These are phyloP conservation scores for Ptilorrhoa leucosticta DNA, from an alignment of 2,113 vertebrate genomes.

Conservation along the genomic window DNA sequence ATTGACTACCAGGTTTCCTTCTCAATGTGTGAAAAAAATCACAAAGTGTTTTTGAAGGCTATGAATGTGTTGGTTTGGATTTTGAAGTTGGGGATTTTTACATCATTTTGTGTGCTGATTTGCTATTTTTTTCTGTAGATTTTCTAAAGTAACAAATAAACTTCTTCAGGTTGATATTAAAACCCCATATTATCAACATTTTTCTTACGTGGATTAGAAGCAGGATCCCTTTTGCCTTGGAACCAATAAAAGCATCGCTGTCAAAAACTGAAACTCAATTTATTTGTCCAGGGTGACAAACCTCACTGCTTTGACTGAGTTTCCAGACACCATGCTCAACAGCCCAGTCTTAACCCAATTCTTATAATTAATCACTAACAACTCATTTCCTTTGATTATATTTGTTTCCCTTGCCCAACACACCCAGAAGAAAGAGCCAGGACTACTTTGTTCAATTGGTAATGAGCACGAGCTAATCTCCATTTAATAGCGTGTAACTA, in stretches of 20 bases:
- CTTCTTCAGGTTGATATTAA: neutral
- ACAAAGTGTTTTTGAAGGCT: neutral
- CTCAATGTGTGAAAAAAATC: neutral
- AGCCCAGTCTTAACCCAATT: neutral
- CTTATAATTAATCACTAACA: neutral
- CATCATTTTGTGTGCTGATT: neutral
- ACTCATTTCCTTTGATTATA: neutral
- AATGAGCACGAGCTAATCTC: neutral
- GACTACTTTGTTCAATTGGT: neutral
- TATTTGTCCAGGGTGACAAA: neutral
- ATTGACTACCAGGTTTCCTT: neutral
- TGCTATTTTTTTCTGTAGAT: neutral
- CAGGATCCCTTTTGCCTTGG: neutral
- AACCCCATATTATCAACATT: neutral
- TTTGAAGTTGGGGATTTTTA: neutral
- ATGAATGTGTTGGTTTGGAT: accelerated
- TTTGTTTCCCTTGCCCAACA: neutral
- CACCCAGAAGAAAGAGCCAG: neutral
- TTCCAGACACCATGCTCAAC: neutral
- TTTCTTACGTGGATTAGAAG: neutral
- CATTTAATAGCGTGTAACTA: neutral
- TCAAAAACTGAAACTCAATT: neutral
- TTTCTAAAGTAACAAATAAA: neutral
- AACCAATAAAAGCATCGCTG: neutral
- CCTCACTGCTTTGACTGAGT: neutral